phyloP scores from a whole-genome alignment of 2,888 invertebrate genomes.

The Amiota communis region DNA sequence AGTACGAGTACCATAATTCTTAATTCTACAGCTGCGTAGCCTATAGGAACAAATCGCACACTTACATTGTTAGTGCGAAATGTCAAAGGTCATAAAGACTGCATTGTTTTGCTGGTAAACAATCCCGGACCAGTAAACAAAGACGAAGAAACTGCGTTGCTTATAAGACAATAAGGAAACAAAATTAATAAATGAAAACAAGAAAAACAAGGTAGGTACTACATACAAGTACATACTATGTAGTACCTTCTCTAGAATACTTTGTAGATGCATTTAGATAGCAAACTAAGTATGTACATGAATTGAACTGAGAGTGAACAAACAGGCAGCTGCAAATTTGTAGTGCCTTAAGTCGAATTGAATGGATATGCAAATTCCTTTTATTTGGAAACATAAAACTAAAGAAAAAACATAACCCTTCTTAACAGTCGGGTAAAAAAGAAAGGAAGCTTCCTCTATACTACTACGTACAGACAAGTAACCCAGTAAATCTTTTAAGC shows the following conservation, averaged over 20 bases:
- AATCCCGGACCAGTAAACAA: not conserved
- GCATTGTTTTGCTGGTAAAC: slow-evolving; percentile 1
- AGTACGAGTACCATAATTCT: slow-evolving; percentile 5
- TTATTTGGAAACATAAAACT: too few relatives aligned
- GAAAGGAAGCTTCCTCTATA: not conserved
- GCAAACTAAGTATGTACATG: not conserved
- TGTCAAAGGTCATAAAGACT: slow-evolving; percentile 12
- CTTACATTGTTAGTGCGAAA: slow-evolving; percentile 11
- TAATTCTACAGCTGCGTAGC: not conserved
- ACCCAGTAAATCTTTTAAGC: not conserved
- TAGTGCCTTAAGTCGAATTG: not conserved
- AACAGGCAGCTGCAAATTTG: not conserved
- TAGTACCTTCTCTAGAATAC: not conserved
- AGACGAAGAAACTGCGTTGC: not conserved
- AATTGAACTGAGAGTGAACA: not conserved
- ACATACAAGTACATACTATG: not conserved
- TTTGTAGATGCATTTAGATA: too few relatives aligned
- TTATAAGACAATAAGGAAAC: not conserved
- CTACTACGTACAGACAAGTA: not conserved
- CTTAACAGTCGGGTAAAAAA: too few relatives aligned
- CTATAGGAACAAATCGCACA: slow-evolving; percentile 28
- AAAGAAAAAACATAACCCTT: too few relatives aligned
- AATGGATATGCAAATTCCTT: slow-evolving; percentile 14
- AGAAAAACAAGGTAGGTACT: not conserved
- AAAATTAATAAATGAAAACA: not conserved